Evolutionary conservation across 1,140 invertebrate species (phyloP).

Genomic region (Hermatobates lingyangjiaoensis): DNA sequence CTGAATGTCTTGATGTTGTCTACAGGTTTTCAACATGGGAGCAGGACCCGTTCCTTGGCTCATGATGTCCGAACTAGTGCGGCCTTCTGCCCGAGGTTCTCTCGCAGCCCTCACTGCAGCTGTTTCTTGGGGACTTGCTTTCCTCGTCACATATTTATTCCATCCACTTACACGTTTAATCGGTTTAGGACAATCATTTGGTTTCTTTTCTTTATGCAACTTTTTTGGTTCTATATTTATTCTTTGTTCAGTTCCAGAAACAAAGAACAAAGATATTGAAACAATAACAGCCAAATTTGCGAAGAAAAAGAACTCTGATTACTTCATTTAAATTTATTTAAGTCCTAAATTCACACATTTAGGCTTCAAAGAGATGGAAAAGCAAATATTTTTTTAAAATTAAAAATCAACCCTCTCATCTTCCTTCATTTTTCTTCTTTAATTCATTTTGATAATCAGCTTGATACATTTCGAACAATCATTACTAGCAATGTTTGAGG

Average conservation of each 20-base stretch:
- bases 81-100: constrained; percentile 36
- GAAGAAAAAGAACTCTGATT: not conserved
- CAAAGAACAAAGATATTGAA: constrained; percentile 43
- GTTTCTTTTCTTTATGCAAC: constrained; percentile 60
- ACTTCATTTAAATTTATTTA: too few species aligned
- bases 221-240: constrained; percentile 46
- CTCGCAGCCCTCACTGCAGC: constrained; percentile 29
- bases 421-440: too few species aligned
- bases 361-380: too few species aligned
- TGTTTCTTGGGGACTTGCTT: constrained; percentile 29
- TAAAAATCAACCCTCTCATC: too few species aligned
- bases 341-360: too few species aligned
- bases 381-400: too few species aligned
- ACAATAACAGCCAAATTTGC: not conserved
- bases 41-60: constrained; percentile 52
- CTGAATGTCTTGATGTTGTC: not conserved
- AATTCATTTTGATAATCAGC: too few species aligned
- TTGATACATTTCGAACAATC: too few species aligned
- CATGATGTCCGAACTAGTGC: constrained; percentile 43
- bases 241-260: constrained; percentile 62
- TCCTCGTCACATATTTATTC: constrained; percentile 32
- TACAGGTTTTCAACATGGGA: constrained; percentile 21
- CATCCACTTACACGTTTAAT: constrained; percentile 27
- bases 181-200: constrained; percentile 56
- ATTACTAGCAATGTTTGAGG: too few species aligned